Evolutionary conservation across 2,113 vertebrate genomes (phyloP).

Genomic region (Sprattus sprattus): DNA sequence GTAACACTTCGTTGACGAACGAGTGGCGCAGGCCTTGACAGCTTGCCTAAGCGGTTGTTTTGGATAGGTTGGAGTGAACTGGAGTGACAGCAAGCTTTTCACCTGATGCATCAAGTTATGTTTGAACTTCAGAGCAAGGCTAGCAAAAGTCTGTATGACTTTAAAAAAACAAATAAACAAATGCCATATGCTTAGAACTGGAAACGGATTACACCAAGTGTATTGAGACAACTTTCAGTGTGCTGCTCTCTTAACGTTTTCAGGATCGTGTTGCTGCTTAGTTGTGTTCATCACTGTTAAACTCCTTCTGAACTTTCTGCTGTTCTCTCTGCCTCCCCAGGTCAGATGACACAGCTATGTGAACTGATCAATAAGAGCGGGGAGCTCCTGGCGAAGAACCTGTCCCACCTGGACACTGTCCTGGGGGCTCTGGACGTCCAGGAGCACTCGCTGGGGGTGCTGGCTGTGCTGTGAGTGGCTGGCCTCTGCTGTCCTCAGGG

Average conservation of each 20-base stretch:
- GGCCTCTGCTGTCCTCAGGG: neutral
- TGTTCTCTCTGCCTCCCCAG: constrained; percentile 66
- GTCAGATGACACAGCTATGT: constrained; percentile 99
- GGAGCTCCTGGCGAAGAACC: constrained; percentile 96
- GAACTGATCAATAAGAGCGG: constrained; percentile 99
- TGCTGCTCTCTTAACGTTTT: too few species aligned
- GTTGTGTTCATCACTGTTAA: neutral
- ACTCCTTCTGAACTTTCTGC: neutral
- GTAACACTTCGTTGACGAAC: neutral
- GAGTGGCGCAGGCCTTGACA: neutral
- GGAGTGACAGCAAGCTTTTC: neutral
- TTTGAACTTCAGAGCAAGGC: neutral
- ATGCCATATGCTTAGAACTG: neutral
- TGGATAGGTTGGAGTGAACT: neutral
- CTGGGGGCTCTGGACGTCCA: constrained; percentile 97
- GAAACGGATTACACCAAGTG: neutral
- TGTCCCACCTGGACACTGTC: constrained; percentile 97
- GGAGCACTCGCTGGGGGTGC: constrained; percentile 93
- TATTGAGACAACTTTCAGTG: neutral
- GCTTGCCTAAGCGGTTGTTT: neutral
- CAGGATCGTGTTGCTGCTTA: neutral
- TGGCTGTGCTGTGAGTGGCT: constrained; percentile 79
- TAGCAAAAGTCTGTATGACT: neutral
- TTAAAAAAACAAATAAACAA: neutral
- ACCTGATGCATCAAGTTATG: neutral